Evolutionary conservation across 2,797 vertebrate species (phyloP).

Genomic region (Sphenopsis melanotis): DNA sequence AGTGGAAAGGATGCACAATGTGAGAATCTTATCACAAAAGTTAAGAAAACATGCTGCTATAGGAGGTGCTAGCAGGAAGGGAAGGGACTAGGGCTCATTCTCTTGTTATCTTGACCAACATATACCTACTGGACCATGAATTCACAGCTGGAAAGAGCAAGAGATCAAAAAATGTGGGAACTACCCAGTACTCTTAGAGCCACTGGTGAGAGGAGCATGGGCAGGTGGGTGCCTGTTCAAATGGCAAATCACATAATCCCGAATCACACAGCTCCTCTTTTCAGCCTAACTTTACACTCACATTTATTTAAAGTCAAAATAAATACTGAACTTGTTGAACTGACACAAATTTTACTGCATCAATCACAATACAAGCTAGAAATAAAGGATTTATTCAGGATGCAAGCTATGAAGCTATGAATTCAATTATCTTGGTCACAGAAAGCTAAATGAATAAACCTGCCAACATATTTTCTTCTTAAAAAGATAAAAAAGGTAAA

Average conservation of each 20-base stretch:
- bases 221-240: not conserved
- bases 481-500: not conserved
- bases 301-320: not conserved
- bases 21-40: not conserved
- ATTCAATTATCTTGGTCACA: not conserved
- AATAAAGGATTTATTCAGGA: not conserved
- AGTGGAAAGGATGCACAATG: not conserved
- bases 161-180: not conserved
- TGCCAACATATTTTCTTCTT: not conserved
- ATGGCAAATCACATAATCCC: not conserved
- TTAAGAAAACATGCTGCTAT: not conserved
- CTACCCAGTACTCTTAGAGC: not conserved
- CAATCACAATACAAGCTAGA: not conserved
- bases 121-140: not conserved
- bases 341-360: not conserved
- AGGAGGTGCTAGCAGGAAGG: not conserved
- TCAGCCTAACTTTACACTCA: not conserved
- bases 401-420: not conserved
- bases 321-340: not conserved
- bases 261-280: not conserved
- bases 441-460: not conserved
- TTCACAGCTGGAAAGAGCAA: not conserved
- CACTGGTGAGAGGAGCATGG: not conserved
- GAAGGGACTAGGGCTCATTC: not conserved
- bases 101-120: not conserved